Evolutionary conservation across 2,797 vertebrate species (phyloP).

Genomic region (Diglossa cyanea): DNA sequence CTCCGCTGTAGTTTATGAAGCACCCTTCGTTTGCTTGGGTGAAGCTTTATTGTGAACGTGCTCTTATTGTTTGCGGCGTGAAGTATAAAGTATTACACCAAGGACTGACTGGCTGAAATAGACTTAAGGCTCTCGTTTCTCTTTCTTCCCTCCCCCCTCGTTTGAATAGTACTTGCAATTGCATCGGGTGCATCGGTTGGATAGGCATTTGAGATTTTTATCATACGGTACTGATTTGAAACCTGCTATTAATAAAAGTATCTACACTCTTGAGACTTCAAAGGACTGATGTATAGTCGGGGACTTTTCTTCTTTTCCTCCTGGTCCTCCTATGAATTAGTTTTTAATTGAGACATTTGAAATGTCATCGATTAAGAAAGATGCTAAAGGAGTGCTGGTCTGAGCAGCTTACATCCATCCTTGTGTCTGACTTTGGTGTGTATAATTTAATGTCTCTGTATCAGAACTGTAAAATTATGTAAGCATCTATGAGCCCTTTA

Average conservation of each 20-base stretch:
- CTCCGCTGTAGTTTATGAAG: background rate
- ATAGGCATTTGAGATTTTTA: background rate
- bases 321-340: background rate
- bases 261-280: background rate
- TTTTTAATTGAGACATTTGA: constrained; percentile 10
- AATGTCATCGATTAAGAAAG: background rate
- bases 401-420: background rate
- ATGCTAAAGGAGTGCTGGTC: background rate
- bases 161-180: background rate
- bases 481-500: background rate
- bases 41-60: background rate
- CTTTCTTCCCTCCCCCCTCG: background rate
- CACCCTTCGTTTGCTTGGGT: background rate
- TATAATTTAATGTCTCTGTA: background rate
- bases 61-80: background rate
- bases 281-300: background rate
- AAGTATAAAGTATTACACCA: background rate
- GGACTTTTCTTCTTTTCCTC: background rate
- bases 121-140: background rate
- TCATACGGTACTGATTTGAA: background rate
- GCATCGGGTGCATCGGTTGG: background rate
- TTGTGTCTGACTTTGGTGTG: background rate
- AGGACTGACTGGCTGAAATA: background rate
- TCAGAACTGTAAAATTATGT: background rate
- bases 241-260: constrained; percentile 15